Conservation (phyloP, 2,113 vertebrate genomes). For the Cololabis saira region DNA sequence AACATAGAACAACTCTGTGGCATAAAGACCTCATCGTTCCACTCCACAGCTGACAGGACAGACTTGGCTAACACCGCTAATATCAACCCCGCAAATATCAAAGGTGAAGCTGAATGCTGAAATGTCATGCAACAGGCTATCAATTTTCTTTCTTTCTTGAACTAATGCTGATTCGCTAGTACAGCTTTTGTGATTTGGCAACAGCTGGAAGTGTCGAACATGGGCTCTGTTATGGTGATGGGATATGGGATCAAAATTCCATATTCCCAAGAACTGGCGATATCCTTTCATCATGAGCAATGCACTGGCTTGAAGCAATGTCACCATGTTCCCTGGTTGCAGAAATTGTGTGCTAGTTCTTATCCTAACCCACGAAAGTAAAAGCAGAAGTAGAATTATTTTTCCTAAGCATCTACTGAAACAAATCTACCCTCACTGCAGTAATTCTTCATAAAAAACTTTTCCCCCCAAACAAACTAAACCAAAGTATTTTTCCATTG, state of each 20-base stretch:
- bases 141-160: not conserved
- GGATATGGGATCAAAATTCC: not conserved
- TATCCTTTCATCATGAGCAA: not conserved
- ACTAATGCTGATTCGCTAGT: not conserved
- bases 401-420: not conserved
- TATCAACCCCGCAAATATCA: too few relatives aligned
- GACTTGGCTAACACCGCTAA: too few relatives aligned
- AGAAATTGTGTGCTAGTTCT: not conserved
- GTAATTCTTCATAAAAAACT: too few relatives aligned
- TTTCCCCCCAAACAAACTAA: not conserved
- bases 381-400: not conserved
- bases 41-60: too few relatives aligned
- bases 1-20: too few relatives aligned
- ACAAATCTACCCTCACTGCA: too few relatives aligned
- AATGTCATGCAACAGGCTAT: too few relatives aligned
- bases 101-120: too few relatives aligned
- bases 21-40: too few relatives aligned
- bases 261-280: not conserved
- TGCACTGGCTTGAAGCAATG: too few relatives aligned
- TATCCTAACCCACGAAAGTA: not conserved
- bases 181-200: not conserved
- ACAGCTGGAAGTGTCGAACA: not conserved
- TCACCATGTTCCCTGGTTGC: not conserved
- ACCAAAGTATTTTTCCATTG: conserved; percentile 14
- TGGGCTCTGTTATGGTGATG: too few relatives aligned